Base-by-base conservation (phyloP, 2,888 invertebrate species). In the Gymnocheta viridis region DNA sequence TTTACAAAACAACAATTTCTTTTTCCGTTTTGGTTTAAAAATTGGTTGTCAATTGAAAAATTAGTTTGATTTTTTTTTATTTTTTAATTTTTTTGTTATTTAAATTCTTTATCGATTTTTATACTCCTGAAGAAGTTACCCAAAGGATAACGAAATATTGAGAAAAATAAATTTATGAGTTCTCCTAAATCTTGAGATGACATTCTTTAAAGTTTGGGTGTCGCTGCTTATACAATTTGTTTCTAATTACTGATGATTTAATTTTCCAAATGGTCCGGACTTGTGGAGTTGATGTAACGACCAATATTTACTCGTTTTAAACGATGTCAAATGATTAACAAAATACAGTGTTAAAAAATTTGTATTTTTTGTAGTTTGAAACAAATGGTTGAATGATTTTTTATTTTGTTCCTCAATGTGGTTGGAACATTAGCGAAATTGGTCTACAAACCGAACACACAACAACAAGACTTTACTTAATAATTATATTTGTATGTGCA, bases 261-360 rank as follows among this genome's bases (percentile, higher is more conserved):
- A 19, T 41, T 38, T 29, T 14, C 19, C 19, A 14, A 19, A 29
- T 62, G 17, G 12, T n/a, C 58, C 9, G 17, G 17, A 54, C 35
- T 38, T 6, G 35, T 35, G 4, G n/a, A 47, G 4, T 17, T 24
- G 35, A 1, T 69, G 51, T 38, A 24, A 38, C 32, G 12, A 24
- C 14, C 22, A 56, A 72, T 38, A 62, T 73, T 49, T 10, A 4
- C 24, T 22, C 5, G 38, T 19, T 17, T 64, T 62, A 49, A 80
- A 60, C 60, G 67, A 29, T 73, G 72, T 73, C 64, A 66, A 66
- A 38, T 73, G 32, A 51, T 66, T 80, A 66, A 29, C 67, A 72
- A 27, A 29, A 41, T 51, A 69, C 62, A 51, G 76, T 82, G 67
- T 35, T 81, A 47, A 72, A 60, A 73, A 35, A 35, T 7, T 29